Evolutionary conservation across 2,888 invertebrate genomes (phyloP), one percentile per base, ranked within the genome.

Genomic region (Cheilosia vulpina): DNA sequence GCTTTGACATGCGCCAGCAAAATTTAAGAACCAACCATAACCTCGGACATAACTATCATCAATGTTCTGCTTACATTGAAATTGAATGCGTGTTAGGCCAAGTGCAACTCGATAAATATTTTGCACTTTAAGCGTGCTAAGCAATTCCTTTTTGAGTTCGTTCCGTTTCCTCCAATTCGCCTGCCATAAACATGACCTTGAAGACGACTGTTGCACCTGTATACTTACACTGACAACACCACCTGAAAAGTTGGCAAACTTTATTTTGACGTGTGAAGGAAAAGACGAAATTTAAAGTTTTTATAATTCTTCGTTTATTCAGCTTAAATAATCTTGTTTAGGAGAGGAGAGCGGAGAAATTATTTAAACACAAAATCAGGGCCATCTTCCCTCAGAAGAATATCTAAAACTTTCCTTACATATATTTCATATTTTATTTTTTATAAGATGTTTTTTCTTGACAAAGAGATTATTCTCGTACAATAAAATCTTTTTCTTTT

Each of bases 271-370:
- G 5, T 47, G 17, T 19, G 9, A n/a, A 69, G 24, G 1, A 45
- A 43, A 62, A 45, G 15, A 63, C 38, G 17, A 69, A 45, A 17
- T 47, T 24, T 55, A 58, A 5, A 13, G 47, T 71, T 72, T 76
- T 80, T 79, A 72, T 71, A 85, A 85, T 76, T 66, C 65, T 72
- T 68, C 76, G 62, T 85, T 85, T 85, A 85, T 85, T 85, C 62
- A 68, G 75, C 66, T 69, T 63, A 71, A 65, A 77, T 68, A 77
- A 80, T 81, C 85, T 85, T 85, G 71, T n/a, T 72, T 66, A 57
- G 38, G 52, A 63, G 45, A 52, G 50, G 57, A 45, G n/a, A 45
- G n/a, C 17, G 47, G 53, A 38, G 50, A 53, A 73, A 73, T 62
- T 41, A 60, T 72, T 85, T 72, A 34, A 81, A 81, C 41, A 77